A percentile compares a stretch with the other conserved stretches of the same genome.
Conservation (phyloP, 2,797 vertebrate genomes). For the Eidolon dupreanum region DNA sequence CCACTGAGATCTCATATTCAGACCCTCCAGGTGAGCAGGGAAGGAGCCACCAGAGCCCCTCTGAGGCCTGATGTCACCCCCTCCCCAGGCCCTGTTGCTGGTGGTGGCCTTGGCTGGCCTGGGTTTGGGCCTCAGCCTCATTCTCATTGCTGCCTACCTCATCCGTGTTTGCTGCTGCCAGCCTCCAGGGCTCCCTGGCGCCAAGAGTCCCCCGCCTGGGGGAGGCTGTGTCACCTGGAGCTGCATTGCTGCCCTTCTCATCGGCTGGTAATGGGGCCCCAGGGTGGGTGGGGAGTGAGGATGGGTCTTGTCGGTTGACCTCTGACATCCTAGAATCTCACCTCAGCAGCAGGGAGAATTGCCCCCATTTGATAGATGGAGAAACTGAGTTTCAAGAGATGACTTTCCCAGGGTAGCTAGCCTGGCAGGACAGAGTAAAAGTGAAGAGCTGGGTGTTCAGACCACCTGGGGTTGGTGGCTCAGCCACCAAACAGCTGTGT, state of each 20-base stretch:
- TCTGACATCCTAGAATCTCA: not conserved
- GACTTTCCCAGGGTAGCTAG: not conserved
- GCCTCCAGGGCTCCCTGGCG: constrained; percentile 68
- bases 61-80: not conserved
- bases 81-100: constrained; percentile 82
- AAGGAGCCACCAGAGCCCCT: not conserved
- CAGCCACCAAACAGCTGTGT: not conserved
- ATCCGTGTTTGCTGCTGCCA: constrained; percentile 83
- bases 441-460: not conserved
- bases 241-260: constrained; percentile 92
- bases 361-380: not conserved
- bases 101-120: constrained; percentile 83
- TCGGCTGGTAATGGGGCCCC: constrained; percentile 91
- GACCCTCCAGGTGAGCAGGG: fast-evolving
- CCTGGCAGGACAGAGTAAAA: not conserved
- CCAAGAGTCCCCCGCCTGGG: constrained; percentile 86
- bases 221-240: constrained; percentile 95
- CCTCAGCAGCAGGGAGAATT: not conserved
- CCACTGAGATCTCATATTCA: not conserved
- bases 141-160: constrained; percentile 84
- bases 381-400: not conserved
- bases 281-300: not conserved
- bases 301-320: not conserved
- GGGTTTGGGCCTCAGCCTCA: constrained; percentile 83
- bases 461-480: not conserved